Percentiles rank a stretch among this genome's conserved stretches.
These are phyloP conservation scores for Metellina segmentata DNA, from an alignment of 2,888 invertebrate genomes.

Conservation along the genomic window DNA sequence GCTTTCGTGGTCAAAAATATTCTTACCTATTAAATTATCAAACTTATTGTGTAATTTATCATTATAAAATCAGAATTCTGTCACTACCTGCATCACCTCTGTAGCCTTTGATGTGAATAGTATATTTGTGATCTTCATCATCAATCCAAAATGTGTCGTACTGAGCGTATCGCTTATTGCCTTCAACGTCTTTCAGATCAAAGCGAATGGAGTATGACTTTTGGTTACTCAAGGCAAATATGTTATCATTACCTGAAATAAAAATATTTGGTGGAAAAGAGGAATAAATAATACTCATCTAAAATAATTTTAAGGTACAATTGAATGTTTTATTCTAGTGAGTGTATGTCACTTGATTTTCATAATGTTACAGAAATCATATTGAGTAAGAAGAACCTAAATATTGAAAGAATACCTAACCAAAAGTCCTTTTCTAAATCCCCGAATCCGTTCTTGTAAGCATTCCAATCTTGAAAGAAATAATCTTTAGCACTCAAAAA, in stretches of 20 bases:
- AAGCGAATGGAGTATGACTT: constrained; percentile 37
- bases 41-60: no score
- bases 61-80: no score
- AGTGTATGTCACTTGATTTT: no score
- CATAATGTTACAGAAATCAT: no score
- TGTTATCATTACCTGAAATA: constrained; percentile 63
- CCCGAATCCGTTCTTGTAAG: constrained; percentile 95
- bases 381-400: background rate
- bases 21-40: no score
- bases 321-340: no score
- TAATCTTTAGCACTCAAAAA: constrained; percentile 92
- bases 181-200: constrained; percentile 52
- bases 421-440: constrained; percentile 94
- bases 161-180: constrained; percentile 39
- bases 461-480: constrained; percentile 94
- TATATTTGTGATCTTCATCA: constrained; percentile 45
- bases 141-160: constrained; percentile 63
- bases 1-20: no score
- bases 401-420: constrained; percentile 84
- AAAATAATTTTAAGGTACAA: no score
- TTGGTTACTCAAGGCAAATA: constrained; percentile 64
- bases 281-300: no score
- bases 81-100: constrained; percentile 59
- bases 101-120: constrained; percentile 39
- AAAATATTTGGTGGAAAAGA: background rate